Conservation (phyloP, 2,797 vertebrate genomes). For the Danio kyathit region DNA sequence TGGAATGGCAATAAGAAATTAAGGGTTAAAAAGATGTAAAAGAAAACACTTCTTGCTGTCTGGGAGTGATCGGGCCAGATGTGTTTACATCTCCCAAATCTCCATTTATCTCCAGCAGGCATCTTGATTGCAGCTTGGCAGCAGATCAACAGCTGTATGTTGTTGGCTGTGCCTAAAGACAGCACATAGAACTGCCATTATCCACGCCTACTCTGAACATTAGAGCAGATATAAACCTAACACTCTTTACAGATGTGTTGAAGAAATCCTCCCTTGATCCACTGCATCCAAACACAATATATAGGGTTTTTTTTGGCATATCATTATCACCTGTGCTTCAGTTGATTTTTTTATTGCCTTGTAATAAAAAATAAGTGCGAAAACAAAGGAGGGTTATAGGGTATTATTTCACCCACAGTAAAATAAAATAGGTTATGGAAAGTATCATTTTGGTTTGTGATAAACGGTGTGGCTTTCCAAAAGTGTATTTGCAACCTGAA, state of each 20-base stretch:
- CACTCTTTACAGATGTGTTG: background rate
- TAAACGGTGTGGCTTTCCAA: constrained; percentile 52
- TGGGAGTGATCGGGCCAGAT: constrained; percentile 52
- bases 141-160: constrained; percentile 65
- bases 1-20: background rate
- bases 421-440: constrained; percentile 41
- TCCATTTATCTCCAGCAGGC: constrained; percentile 70
- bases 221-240: constrained; percentile 14
- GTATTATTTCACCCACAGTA: constrained; percentile 34
- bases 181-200: constrained; percentile 1
- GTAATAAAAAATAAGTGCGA: constrained; percentile 25
- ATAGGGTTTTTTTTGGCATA: constrained; percentile 3
- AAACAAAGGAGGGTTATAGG: constrained; percentile 14
- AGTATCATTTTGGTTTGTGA: constrained; percentile 36
- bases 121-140: constrained; percentile 78
- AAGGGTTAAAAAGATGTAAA: background rate
- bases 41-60: background rate
- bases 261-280: background rate
- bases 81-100: constrained; percentile 70
- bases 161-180: constrained; percentile 9
- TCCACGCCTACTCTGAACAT: constrained; percentile 10
- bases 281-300: background rate
- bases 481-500: constrained; percentile 28
- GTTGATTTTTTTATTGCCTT: constrained; percentile 39
- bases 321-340: constrained; percentile 8